These are phyloP conservation scores for Leptopilina syphax DNA, from an alignment of 2,888 invertebrate genomes.

Conservation along the genomic window DNA sequence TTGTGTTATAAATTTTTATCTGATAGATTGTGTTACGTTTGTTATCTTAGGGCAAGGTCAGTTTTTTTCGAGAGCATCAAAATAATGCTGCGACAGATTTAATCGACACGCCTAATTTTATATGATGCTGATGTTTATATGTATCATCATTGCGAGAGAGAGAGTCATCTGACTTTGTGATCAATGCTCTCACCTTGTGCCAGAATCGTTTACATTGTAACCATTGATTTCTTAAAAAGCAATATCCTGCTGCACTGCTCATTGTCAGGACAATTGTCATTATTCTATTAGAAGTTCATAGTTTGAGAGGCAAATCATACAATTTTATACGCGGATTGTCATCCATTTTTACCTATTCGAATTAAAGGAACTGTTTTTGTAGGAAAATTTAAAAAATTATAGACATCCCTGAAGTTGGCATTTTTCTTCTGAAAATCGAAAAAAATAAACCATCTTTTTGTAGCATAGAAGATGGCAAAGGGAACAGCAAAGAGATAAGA, in stretches of 20 bases:
- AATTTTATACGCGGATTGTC: neutral
- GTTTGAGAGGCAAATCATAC: neutral
- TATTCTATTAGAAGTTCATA: neutral
- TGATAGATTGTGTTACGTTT: neutral
- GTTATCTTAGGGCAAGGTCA: conserved; percentile 1
- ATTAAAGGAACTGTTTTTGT: neutral
- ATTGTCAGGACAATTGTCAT: neutral
- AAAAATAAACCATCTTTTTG: no score
- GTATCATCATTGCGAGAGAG: neutral
- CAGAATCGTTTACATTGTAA: conserved; percentile 38
- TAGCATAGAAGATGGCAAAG: no score
- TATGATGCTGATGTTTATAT: neutral
- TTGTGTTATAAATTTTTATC: no score
- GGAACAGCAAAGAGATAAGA: no score
- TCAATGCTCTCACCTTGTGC: conserved; percentile 41
- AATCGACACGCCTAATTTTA: conserved; percentile 33
- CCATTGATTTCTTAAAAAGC: conserved; percentile 23
- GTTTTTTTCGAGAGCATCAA: conserved; percentile 12
- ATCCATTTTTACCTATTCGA: neutral
- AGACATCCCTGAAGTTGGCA: no score
- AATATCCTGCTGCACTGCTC: conserved; percentile 25
- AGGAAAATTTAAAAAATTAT: neutral
- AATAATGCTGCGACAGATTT: conserved; percentile 11
- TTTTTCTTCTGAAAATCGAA: no score
- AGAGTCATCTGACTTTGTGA: conserved; percentile 26